Evolutionary conservation across 1,140 invertebrate genomes (phyloP), one percentile per base, ranked within the genome.

Genomic region (Halictus rubicundus): DNA sequence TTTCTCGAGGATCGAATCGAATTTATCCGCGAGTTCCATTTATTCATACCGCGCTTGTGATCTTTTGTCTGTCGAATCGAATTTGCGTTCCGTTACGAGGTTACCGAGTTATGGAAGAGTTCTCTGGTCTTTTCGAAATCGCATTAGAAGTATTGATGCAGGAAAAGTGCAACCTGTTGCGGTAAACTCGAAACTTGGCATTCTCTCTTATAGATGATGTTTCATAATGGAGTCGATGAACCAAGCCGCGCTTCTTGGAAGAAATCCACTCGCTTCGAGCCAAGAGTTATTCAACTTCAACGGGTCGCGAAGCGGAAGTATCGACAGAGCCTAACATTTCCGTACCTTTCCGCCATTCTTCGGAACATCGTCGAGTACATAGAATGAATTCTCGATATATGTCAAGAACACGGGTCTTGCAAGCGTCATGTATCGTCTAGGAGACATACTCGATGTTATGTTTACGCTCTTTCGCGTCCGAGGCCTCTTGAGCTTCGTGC

Each of bases 191-290:
- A 39, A 60, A 68, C 37, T 49, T 75, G 78, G 57, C 70, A 76
- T 52, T 59, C 61, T 71, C 32, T 61, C 39, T 76, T 59, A 37
- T 52, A 21, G 68, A 68, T 71, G 63, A 83, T 59, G 60, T 83
- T 83, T 85, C 70, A 80, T 80, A 80, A 80, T 66, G 42, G 77
- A 84, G 52, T 65, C 81, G 61, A 80, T 83, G 78, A 69, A 64
- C 46, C 60, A 52, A 14, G n/a, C 21, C 21, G 39, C 21, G 49
- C 65, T 68, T 42, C 68, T 72, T 42, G 68, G 63, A 72, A 54
- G 37, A 57, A 23, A 25, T 70, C 70, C 61, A 77, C 54, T 70
- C 54, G 70, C 37, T 63, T 21, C 23, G 37, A 57, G 39, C 70
- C 66, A 63, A 60, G 46, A 32, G 76, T 75, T 84, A 80, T 83